A percentile compares a stretch with the other conserved stretches of the same genome.
Conservation (phyloP, 2,888 invertebrate species). For the Sepiola atlantica region DNA sequence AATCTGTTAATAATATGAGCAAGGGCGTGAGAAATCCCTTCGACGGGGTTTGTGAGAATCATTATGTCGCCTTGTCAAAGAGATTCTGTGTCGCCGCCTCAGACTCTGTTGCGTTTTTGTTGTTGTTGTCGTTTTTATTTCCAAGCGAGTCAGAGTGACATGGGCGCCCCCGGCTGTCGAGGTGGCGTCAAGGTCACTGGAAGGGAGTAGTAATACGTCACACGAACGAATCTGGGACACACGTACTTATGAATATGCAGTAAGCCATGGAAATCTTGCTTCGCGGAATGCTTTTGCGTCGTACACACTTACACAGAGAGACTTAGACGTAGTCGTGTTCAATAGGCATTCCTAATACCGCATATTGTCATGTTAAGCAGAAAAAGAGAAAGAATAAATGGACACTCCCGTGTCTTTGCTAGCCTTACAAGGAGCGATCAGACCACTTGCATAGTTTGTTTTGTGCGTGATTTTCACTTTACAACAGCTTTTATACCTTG, state of each 20-base stretch:
- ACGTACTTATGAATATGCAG: not conserved
- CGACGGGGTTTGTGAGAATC: not conserved
- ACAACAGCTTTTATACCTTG: not conserved
- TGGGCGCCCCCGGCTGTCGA: not conserved
- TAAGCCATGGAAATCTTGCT: not conserved
- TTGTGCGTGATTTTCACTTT: not conserved
- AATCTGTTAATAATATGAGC: not conserved
- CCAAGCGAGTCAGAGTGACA: conserved; percentile 32
- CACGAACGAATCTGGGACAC: not conserved
- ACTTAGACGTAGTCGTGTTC: not conserved
- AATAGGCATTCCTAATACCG: not conserved
- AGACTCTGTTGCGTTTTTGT: not conserved
- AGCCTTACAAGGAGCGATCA: not conserved
- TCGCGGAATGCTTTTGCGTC: not conserved
- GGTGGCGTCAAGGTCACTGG: not conserved
- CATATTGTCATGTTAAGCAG: not conserved
- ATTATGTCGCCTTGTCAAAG: not conserved
- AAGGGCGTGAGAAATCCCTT: not conserved
- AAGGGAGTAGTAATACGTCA: not conserved
- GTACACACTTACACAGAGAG: not conserved
- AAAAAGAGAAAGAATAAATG: too few species aligned
- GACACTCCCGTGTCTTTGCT: not conserved
- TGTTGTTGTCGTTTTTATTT: not conserved
- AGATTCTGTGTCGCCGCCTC: not conserved
- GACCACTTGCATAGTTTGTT: not conserved